Base-by-base conservation (phyloP, 2,113 vertebrate genomes). In the Myrmecophaga tridactyla region DNA sequence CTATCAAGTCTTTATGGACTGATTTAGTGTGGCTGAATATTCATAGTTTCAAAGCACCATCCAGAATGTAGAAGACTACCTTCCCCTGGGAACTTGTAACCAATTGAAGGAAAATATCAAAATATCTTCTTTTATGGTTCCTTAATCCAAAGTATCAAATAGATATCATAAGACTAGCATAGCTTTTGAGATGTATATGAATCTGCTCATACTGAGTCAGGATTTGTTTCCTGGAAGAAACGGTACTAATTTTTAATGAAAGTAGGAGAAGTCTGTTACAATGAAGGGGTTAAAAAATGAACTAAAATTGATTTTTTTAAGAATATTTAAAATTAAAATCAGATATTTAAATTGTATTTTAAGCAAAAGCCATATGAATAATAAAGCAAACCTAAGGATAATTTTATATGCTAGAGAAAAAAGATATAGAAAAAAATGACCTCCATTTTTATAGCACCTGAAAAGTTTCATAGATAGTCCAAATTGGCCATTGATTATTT, bases 131-230 rank as follows among this genome's bases (percentile, higher is more conserved):
- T 95, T 76, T 20, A 82, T 70, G 41, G 72, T 96, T 83, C 73
- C 87, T 94, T 85, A 97, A 90, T 96, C 95, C 92, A 78, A 89
- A 84, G 87, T 83, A 82, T 41, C 92, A 89, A 96, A 62, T 63
- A 89, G 62, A 48, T 83, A 18, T 63, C 72, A 15, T 56, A 23
- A 92, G 73, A 73, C 48, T 60, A 96, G 41, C 48, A 41, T 41
- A 85, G 17, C 2, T 75, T 94, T 88, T 73, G 67, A 90, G 51
- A 90, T 75, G 20, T 36, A 3, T 41, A 81, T 39, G 77, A 48
- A 13, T 65, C 43, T 94, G 13, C n/a, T 31, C 39, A 67, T 11
- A 69, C 1, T 36, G n/a, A 80, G 56, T 86, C 77, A 85, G 34
- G 14, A 65, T 77, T 89, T 91, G 81, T 39, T 94, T 89, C 39